Conservation (phyloP, 2,113 vertebrate species). For the Cichladusa arquata region DNA sequence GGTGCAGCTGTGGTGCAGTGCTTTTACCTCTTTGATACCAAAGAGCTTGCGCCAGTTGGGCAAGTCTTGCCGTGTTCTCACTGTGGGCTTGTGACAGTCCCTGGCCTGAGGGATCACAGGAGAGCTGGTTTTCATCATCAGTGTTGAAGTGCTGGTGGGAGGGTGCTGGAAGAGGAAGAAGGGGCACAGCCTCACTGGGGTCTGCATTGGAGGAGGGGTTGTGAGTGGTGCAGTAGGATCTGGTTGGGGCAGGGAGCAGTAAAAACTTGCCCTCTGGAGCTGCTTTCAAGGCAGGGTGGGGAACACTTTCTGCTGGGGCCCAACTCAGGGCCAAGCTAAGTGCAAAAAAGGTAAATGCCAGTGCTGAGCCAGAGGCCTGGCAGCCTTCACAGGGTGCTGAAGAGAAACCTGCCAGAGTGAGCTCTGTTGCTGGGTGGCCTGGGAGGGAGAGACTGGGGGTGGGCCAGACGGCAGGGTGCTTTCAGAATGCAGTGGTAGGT, state of each 20-base stretch:
- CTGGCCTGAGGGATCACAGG: not conserved
- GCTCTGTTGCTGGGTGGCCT: not conserved
- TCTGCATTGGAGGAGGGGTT: not conserved
- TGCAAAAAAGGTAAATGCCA: constrained; percentile 49
- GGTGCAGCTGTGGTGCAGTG: not conserved
- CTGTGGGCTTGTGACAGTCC: not conserved
- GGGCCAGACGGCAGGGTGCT: not conserved
- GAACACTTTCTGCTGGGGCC: not conserved
- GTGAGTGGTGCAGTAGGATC: accelerated
- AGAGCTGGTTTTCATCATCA: not conserved
- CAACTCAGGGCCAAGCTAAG: not conserved
- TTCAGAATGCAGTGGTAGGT: accelerated
- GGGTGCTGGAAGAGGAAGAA: not conserved
- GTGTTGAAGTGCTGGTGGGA: not conserved
- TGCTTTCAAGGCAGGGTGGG: accelerated
- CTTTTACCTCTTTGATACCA: not conserved
- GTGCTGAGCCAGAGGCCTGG: not conserved
- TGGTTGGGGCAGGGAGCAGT: not conserved
- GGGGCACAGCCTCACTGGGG: accelerated
- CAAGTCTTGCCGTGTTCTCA: not conserved
- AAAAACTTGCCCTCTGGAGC: not conserved
- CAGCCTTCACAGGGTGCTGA: not conserved
- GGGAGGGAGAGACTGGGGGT: not conserved
- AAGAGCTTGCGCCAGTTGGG: accelerated
- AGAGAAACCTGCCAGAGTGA: not conserved